These are phyloP conservation scores for Paradoxurus hermaphroditus DNA, from an alignment of 2,113 vertebrate genomes.

Conservation along the genomic window DNA sequence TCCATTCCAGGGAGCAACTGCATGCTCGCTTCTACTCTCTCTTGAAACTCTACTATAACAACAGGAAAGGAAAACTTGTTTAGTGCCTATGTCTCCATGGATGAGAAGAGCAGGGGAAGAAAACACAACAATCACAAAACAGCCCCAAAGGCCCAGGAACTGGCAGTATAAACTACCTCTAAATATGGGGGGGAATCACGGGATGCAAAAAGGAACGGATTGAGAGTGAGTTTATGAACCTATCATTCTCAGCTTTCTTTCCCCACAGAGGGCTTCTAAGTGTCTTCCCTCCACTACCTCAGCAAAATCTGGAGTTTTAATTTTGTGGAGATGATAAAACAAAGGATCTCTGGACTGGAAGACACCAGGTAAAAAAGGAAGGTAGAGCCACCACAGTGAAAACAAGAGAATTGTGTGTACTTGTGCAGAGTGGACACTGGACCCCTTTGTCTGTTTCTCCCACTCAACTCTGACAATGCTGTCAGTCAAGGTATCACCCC, in stretches of 20 bases:
- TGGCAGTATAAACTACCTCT: not conserved
- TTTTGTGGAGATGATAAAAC: not conserved
- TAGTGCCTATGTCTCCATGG: not conserved
- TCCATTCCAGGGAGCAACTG: not conserved
- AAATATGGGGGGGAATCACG: not conserved
- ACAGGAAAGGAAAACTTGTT: not conserved
- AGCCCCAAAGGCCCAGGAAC: not conserved
- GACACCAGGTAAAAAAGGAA: not conserved
- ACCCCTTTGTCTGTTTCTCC: not conserved
- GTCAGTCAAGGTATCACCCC: not conserved
- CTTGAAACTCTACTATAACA: not conserved
- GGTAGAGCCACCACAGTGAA: not conserved
- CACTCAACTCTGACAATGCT: not conserved
- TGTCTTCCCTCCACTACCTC: not conserved
- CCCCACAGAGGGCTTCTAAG: not conserved
- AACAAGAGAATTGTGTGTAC: not conserved
- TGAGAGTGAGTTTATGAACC: not conserved
- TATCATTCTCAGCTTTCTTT: not conserved
- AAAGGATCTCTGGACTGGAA: not conserved
- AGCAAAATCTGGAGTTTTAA: not conserved
- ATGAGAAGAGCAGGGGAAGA: not conserved
- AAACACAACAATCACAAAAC: not conserved
- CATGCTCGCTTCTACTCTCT: not conserved
- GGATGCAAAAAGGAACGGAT: not conserved
- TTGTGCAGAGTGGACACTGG: not conserved